Conservation (phyloP, 2,797 vertebrate genomes). For the Pitangus sulphuratus region DNA sequence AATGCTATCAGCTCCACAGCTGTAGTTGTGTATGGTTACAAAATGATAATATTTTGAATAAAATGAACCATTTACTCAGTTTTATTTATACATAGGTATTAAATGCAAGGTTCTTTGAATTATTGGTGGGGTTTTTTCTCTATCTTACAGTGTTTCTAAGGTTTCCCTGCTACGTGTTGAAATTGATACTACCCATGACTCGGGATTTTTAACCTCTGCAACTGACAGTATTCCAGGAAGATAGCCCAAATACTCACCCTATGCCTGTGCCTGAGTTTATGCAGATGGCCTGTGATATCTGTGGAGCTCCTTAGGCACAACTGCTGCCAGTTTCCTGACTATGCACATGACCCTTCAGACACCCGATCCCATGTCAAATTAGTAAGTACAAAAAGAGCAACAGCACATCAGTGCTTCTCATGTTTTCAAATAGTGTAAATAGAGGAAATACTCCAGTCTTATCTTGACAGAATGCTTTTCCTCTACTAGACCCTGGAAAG, state of each 20-base stretch:
- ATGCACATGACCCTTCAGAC: background rate
- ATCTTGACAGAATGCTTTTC: background rate
- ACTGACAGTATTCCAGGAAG: background rate
- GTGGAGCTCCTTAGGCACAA: background rate
- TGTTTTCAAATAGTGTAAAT: background rate
- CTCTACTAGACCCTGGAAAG: background rate
- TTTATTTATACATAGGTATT: background rate
- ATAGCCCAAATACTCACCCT: background rate
- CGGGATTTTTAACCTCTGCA: background rate
- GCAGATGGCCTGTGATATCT: background rate
- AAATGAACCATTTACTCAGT: background rate
- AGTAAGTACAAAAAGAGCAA: background rate
- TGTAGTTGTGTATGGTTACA: background rate
- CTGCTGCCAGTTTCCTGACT: background rate
- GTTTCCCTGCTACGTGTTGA: background rate
- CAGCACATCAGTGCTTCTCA: background rate
- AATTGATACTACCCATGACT: background rate
- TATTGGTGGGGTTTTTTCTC: background rate
- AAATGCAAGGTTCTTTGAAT: background rate
- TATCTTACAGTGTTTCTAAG: background rate
- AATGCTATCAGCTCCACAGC: background rate
- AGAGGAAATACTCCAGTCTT: background rate
- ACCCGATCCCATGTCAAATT: background rate
- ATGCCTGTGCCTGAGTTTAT: background rate
- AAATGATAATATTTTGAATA: background rate